Evolutionary conservation across 2,797 vertebrate genomes (phyloP).

Genomic region (Anabacerthia variegaticeps): DNA sequence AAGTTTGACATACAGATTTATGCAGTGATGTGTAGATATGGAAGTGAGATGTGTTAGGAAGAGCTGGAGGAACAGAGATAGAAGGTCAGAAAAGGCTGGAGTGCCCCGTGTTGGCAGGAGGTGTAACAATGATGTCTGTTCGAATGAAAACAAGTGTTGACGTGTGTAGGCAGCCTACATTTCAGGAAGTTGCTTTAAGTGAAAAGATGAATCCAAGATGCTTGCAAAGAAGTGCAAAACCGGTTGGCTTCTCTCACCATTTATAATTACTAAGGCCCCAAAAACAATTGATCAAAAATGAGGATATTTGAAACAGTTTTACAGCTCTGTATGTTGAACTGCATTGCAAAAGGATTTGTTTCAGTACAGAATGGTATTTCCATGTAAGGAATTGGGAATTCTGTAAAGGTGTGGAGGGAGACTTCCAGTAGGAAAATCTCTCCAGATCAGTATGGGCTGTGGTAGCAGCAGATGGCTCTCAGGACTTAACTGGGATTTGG

Average conservation of each 20-base stretch:
- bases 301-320: neutral
- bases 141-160: neutral
- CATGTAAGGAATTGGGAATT: neutral
- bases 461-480: neutral
- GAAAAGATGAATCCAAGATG: neutral
- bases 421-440: neutral
- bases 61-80: neutral
- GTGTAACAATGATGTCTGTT: neutral
- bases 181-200: neutral
- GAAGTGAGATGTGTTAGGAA: neutral
- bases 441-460: neutral
- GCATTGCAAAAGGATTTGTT: neutral
- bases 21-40: neutral
- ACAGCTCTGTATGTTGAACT: neutral
- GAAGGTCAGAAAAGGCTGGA: neutral
- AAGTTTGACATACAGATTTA: neutral
- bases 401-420: neutral
- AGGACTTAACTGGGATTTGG: neutral
- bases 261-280: neutral
- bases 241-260: neutral
- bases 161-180: neutral
- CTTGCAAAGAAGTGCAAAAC: neutral
- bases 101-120: rapidly evolving
- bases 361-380: neutral
- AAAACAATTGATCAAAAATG: neutral